A percentile compares a stretch with the other conserved stretches of the same genome.
phyloP scores from a whole-genome alignment of 2,888 invertebrate genomes.

The Pemphredon lugubris region DNA sequence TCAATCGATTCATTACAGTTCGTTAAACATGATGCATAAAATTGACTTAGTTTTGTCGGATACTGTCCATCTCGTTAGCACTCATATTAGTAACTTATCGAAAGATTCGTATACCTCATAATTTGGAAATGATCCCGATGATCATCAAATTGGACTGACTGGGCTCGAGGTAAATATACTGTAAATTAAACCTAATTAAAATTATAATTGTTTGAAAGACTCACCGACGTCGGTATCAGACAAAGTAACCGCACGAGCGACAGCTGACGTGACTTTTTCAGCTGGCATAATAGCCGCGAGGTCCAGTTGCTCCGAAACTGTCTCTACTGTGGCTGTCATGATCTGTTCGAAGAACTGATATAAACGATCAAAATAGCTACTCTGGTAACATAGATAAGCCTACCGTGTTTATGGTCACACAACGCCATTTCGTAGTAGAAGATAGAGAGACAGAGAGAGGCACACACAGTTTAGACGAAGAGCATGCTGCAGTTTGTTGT shows the following conservation, averaged over 20 bases:
- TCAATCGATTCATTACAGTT: too few species aligned
- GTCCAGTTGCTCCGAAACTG: conserved; percentile 94
- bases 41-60: too few species aligned
- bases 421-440: conserved; percentile 65
- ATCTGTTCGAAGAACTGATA: conserved; percentile 86
- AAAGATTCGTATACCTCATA: too few species aligned
- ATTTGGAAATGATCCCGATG: too few species aligned
- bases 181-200: too few species aligned
- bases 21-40: too few species aligned
- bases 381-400: conserved; percentile 71
- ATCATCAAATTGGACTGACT: too few species aligned
- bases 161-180: too few species aligned
- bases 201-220: too few species aligned
- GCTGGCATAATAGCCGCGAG: conserved; percentile 92
- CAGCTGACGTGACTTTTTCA: conserved; percentile 88
- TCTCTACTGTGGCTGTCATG: conserved; percentile 97
- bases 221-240: conserved; percentile 94
- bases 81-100: too few species aligned
- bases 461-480: conserved; percentile 62
- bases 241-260: conserved; percentile 92
- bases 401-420: conserved; percentile 72
- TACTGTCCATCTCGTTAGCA: too few species aligned
- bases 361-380: conserved; percentile 77
- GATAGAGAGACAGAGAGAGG: conserved; percentile 63
- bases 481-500: conserved; percentile 61